Evolutionary conservation across 37 sponge, comb jelly and placozoan species (phyloP).

Genomic region (Halichondria panicea): DNA sequence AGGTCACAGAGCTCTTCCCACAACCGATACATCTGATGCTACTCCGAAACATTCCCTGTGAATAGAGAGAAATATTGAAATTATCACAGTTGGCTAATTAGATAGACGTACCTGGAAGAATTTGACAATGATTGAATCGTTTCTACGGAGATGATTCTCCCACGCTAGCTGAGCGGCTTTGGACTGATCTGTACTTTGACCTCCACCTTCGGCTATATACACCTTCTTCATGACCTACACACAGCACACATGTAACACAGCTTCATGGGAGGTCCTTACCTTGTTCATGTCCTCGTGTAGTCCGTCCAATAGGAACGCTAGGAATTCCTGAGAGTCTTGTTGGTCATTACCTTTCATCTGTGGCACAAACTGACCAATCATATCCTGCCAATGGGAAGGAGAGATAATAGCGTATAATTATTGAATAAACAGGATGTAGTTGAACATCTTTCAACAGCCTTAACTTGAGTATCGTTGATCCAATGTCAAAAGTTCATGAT

Average conservation of each 20-base stretch:
- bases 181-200: conserved; percentile 23
- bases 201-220: conserved; percentile 49
- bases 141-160: conserved; percentile 72
- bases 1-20: conserved; percentile 64
- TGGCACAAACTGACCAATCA: conserved; percentile 44
- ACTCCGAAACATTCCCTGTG: conserved; percentile 79
- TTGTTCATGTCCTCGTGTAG: conserved; percentile 92
- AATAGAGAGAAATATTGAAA: neutral
- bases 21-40: conserved; percentile 71
- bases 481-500: no score
- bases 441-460: no score
- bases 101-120: conserved; percentile 66
- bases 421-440: no score
- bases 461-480: no score
- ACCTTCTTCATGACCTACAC: conserved; percentile 20
- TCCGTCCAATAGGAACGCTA: conserved; percentile 85
- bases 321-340: conserved; percentile 91
- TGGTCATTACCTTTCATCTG: conserved; percentile 70
- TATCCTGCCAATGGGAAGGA: conserved; percentile 12
- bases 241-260: no score
- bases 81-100: neutral
- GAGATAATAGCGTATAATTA: no score
- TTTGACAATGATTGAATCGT: conserved; percentile 88
- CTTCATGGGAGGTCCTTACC: no score
- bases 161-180: conserved; percentile 70